phyloP scores from a whole-genome alignment of 2,113 vertebrate genomes.

The Python bivittatus region DNA sequence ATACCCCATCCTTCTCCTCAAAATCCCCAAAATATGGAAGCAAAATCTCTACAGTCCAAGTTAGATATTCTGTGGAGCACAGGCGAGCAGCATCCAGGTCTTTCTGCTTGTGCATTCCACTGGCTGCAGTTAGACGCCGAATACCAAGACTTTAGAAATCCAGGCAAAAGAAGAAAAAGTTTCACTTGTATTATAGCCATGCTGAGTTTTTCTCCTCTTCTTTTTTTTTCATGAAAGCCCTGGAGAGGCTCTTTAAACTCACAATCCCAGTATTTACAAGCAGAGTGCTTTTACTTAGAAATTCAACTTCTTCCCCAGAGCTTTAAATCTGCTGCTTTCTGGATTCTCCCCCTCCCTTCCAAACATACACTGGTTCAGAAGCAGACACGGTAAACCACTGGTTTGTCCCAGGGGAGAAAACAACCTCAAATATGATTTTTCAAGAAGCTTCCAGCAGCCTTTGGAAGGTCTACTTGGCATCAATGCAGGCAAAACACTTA shows the following conservation, averaged over 20 bases:
- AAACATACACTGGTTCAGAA: conserved; percentile 57
- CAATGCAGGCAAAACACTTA: background rate
- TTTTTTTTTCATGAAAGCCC: conserved; percentile 47
- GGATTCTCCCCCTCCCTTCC: background rate
- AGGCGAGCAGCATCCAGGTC: conserved; percentile 57
- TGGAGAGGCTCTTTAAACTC: conserved; percentile 51
- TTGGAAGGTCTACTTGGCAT: background rate
- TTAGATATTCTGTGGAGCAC: conserved; percentile 60
- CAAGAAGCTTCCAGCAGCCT: conserved; percentile 45
- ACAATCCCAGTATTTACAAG: conserved; percentile 62
- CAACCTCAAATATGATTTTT: conserved; percentile 55
- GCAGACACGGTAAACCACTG: conserved; percentile 54
- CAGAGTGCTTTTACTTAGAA: conserved; percentile 65
- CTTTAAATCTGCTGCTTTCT: conserved; percentile 46
- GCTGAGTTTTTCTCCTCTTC: conserved; percentile 56
- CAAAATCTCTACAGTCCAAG: conserved; percentile 69
- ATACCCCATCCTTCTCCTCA: background rate
- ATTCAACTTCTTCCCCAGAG: conserved; percentile 53
- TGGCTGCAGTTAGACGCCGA: conserved; percentile 53
- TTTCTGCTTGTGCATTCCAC: conserved; percentile 51
- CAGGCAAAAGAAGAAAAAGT: conserved; percentile 21
- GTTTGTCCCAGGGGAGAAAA: conserved; percentile 51
- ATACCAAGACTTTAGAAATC: conserved; percentile 55
- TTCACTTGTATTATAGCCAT: background rate
- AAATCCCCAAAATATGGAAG: conserved; percentile 66